Evolutionary conservation across 2,888 invertebrate genomes (phyloP), one percentile per base, ranked within the genome.

Genomic region (Aporophyla lueneburgensis): DNA sequence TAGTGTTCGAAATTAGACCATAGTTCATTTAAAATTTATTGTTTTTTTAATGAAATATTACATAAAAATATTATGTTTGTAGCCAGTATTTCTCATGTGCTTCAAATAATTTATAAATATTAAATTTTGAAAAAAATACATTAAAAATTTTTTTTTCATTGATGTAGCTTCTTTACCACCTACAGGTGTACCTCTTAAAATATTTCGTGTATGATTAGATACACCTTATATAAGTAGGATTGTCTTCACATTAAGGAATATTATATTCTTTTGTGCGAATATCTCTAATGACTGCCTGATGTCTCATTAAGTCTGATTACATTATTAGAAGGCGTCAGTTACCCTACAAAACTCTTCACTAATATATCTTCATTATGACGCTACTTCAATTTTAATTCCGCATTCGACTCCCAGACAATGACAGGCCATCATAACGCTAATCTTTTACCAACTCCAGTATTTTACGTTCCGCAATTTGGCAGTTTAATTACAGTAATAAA

Each of bases 401-500:
- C 33, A 62, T 66, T 75, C 53, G 58, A 33, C 49, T 68, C 33
- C n/a, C 49, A 49, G 71, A 71, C 71, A 76, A 51, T 40, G 80
- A 77, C 61, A 58, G 46, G 70, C 71, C 61, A 69, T 74, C 71
- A 74, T 24, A 58, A 59, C 56, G 69, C 33, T 73, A 76, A 83
- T 80, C 80, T 83, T 62, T 76, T 61, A 72, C 77, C 24, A 74
- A 83, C 73, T 80, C 71, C 76, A 71, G 73, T 74, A 73, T 84
- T 84, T 81, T 78, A 84, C n/a, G 74, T 75, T 70, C 65, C 54
- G 24, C 66, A 79, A 81, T 84, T 84, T 76, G 74, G n/a, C 73
- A 79, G 79, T 84, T 82, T 84, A 82, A 82, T 84, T 72, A 84
- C 84, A 21, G 71, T 74, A 66, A 78, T 83, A 82, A 84, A 84